These are phyloP conservation scores for Rhaphigaster nebulosa DNA, from an alignment of 2,888 invertebrate species.

Conservation along the genomic window DNA sequence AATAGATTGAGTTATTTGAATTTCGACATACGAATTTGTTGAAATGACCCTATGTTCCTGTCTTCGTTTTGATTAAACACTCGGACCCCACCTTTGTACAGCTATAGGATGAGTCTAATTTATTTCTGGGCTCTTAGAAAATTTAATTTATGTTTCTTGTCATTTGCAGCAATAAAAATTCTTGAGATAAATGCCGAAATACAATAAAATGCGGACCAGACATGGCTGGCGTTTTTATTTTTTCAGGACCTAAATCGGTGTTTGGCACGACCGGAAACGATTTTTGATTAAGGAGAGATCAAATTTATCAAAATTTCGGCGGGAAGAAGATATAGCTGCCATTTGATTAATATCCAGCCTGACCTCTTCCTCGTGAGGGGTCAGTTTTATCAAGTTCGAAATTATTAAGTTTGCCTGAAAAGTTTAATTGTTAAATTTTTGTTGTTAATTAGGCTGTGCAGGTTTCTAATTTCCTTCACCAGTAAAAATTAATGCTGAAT, in stretches of 20 bases:
- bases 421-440: too few species aligned
- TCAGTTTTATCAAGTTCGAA: neutral
- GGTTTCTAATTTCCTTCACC: too few species aligned
- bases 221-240: neutral
- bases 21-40: neutral
- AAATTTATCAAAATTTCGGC: slow-evolving; percentile 30
- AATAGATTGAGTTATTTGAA: neutral
- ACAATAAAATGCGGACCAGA: neutral
- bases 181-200: neutral
- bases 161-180: neutral
- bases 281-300: slow-evolving; percentile 26
- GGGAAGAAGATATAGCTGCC: slow-evolving; percentile 22
- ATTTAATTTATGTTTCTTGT: neutral
- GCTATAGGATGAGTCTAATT: neutral
- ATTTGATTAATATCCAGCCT: neutral
- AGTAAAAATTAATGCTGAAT: too few species aligned
- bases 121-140: neutral
- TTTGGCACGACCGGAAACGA: neutral
- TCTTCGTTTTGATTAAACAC: neutral
- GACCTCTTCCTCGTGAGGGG: neutral
- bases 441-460: too few species aligned
- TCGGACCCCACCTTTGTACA: neutral
- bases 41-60: neutral
- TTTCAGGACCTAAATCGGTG: neutral
- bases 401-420: too few species aligned